A percentile compares a stretch with the other conserved stretches of the same genome.
Evolutionary conservation across 2,113 vertebrate genomes (phyloP).

Genomic region (Leucosticte australis): DNA sequence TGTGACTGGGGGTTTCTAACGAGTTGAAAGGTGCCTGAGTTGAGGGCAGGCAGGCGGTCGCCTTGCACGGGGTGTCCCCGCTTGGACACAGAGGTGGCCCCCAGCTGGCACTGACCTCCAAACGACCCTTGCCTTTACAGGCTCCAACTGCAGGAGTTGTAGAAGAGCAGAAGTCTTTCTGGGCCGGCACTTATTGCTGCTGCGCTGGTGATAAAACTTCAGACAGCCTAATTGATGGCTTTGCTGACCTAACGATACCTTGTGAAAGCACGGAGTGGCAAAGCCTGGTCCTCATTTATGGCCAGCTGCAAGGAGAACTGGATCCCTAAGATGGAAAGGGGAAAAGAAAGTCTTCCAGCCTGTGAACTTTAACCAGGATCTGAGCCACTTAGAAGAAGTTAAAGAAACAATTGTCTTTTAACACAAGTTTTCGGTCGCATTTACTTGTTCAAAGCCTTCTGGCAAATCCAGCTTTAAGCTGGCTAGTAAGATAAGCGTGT

Average conservation of each 20-base stretch:
- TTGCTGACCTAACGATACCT: conserved; percentile 98
- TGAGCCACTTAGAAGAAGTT: conserved; percentile 58
- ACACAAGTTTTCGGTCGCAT: not conserved
- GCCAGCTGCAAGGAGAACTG: conserved; percentile 90
- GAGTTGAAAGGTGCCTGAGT: conserved; percentile 78
- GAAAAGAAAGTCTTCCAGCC: conserved; percentile 61
- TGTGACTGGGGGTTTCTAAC: conserved; percentile 66
- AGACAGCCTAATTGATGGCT: conserved; percentile 99
- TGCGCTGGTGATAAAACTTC: conserved; percentile 99
- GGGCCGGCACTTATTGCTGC: conserved; percentile 91
- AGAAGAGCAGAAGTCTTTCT: conserved; percentile 87
- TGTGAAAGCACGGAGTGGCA: conserved; percentile 89
- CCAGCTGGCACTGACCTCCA: conserved; percentile 92
- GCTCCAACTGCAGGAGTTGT: conserved; percentile 87
- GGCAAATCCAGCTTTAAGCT: conserved; percentile 26
- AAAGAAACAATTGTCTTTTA: conserved; percentile 46
- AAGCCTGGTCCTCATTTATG: conserved; percentile 98
- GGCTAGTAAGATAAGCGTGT: not conserved
- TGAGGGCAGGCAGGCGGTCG: conserved; percentile 71
- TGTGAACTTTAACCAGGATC: conserved; percentile 78
- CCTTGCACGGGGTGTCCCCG: conserved; percentile 73
- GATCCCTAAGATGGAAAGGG: conserved; percentile 74
- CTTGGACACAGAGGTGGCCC: conserved; percentile 83
- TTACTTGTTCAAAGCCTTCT: conserved; percentile 28
- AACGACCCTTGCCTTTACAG: conserved; percentile 87